Evolutionary conservation across 2,113 vertebrate species (phyloP).

Genomic region (Neotragus moschatus): DNA sequence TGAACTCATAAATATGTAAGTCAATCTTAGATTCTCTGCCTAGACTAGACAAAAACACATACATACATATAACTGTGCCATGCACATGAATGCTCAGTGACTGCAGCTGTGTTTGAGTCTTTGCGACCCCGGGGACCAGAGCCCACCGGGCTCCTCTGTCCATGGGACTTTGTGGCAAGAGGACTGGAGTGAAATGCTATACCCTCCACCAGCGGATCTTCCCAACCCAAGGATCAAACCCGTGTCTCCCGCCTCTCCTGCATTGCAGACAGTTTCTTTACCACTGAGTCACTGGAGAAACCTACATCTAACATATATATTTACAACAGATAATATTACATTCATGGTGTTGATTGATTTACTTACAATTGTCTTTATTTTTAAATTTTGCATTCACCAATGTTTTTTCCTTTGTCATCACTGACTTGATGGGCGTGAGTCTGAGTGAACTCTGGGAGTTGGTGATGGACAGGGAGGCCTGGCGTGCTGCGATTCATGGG

Average conservation of each 20-base stretch:
- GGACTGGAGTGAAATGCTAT: neutral
- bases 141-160: fast-evolving
- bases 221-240: neutral
- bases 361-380: neutral
- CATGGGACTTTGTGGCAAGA: neutral
- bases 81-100: neutral
- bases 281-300: neutral
- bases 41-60: neutral
- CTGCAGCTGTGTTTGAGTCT: neutral
- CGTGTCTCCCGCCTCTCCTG: neutral
- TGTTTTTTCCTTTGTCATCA: neutral
- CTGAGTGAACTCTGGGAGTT: no score
- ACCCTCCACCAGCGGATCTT: neutral
- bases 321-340: neutral
- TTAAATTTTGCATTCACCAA: neutral
- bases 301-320: neutral
- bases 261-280: neutral
- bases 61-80: neutral
- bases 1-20: neutral
- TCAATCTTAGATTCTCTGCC: neutral
- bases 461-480: no score
- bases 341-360: neutral
- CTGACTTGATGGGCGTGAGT: no score
- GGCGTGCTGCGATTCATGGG: no score
- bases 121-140: neutral